Conservation (phyloP, 2,113 vertebrate species). For the Heptranchias perlo region DNA sequence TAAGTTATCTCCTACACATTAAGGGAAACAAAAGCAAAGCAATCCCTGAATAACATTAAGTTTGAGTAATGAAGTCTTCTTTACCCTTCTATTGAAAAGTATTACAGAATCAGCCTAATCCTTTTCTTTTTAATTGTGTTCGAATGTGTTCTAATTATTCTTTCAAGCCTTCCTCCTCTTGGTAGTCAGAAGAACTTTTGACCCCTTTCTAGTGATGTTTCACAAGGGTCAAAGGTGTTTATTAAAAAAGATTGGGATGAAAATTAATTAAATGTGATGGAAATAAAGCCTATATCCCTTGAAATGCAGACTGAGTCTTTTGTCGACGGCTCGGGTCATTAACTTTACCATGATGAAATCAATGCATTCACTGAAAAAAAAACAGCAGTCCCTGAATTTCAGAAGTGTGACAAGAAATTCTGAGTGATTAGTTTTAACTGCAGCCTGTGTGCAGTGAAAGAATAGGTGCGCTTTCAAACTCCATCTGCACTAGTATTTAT, state of each 20-base stretch:
- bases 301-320: slow-evolving; percentile 29
- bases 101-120: slow-evolving; percentile 3
- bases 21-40: slow-evolving; percentile 14
- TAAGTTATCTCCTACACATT: background rate
- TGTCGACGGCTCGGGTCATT: slow-evolving; percentile 12
- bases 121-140: slow-evolving; percentile 14
- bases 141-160: slow-evolving; percentile 26
- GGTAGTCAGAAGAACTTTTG: slow-evolving; percentile 5
- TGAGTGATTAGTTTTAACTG: slow-evolving; percentile 31
- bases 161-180: slow-evolving; percentile 8
- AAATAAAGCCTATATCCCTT: slow-evolving; percentile 31
- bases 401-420: slow-evolving; percentile 1
- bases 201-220: background rate
- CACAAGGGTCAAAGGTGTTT: slow-evolving; percentile 32
- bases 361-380: slow-evolving; percentile 32
- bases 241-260: slow-evolving; percentile 34
- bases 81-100: background rate
- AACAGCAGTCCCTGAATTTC: slow-evolving; percentile 27
- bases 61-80: background rate
- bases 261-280: slow-evolving; percentile 38
- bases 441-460: background rate
- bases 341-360: slow-evolving; percentile 36
- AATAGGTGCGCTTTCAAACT: background rate
- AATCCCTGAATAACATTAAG: background rate
- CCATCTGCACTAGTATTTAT: background rate